Conservation (phyloP, 2,888 invertebrate species). For the Panopea generosa region DNA sequence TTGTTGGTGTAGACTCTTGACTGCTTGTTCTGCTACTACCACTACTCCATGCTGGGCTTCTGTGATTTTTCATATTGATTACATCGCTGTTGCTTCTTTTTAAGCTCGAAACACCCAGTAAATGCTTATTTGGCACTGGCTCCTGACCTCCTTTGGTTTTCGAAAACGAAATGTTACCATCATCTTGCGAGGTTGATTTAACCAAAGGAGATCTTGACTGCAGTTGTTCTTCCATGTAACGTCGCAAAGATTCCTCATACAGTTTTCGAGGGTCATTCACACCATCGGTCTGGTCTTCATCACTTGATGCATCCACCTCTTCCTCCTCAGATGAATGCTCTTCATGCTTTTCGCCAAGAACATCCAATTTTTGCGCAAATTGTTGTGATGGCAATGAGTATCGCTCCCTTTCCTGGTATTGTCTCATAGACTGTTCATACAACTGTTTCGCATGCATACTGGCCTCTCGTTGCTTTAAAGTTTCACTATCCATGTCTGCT, state of each 20-base stretch:
- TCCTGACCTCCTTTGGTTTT: constrained; percentile 39
- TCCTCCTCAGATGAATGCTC: constrained; percentile 13
- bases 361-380: constrained; percentile 60
- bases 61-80: constrained; percentile 24
- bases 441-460: constrained; percentile 78
- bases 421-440: constrained; percentile 77
- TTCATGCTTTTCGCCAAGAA: constrained; percentile 37
- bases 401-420: constrained; percentile 57
- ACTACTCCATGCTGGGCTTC: constrained; percentile 27
- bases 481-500: constrained; percentile 64
- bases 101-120: constrained; percentile 27
- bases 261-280: constrained; percentile 66
- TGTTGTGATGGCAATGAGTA: constrained; percentile 43
- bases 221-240: constrained; percentile 63
- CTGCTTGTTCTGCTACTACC: constrained; percentile 18
- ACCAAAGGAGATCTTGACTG: constrained; percentile 42
- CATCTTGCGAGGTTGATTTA: constrained; percentile 37
- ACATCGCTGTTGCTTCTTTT: constrained; percentile 67
- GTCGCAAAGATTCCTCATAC: constrained; percentile 78
- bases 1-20: constrained; percentile 34
- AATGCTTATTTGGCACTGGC: background rate
- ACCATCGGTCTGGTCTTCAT: constrained; percentile 52
- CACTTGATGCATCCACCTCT: constrained; percentile 37
- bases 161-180: constrained; percentile 41
- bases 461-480: constrained; percentile 70